Conservation (phyloP, 2,113 vertebrate species). For the Lasiurus cinereus region DNA sequence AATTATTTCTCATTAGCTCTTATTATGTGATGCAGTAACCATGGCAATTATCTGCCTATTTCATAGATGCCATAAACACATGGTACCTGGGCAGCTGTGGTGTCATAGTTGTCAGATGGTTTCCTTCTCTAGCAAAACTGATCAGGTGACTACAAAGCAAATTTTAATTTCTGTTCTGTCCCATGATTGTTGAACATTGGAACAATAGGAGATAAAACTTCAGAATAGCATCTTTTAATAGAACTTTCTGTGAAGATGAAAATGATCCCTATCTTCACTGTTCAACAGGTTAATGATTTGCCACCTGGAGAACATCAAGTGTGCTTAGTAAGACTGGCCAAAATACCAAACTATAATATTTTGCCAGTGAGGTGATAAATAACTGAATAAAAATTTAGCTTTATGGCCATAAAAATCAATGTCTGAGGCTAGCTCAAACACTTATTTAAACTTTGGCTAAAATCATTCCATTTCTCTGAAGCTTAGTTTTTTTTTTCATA, state of each 20-base stretch:
- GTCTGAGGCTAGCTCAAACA: background rate
- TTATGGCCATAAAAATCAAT: background rate
- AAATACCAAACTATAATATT: background rate
- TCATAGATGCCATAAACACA: slow-evolving; percentile 64
- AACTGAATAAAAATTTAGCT: background rate
- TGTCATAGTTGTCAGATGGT: slow-evolving; percentile 33
- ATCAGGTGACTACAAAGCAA: background rate
- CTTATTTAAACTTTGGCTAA: background rate
- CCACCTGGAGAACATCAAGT: background rate
- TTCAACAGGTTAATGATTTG: background rate
- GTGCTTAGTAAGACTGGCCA: background rate
- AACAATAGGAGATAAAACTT: background rate
- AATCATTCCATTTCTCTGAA: background rate
- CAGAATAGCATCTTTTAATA: background rate
- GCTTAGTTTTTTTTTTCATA: background rate
- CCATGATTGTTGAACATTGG: background rate
- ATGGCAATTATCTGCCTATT: slow-evolving; percentile 73
- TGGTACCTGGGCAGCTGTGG: slow-evolving; percentile 53
- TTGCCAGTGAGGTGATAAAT: background rate
- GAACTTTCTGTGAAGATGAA: background rate
- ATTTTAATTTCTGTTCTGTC: background rate
- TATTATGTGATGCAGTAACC: slow-evolving; percentile 78
- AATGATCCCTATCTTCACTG: background rate
- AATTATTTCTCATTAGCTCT: slow-evolving; percentile 78
- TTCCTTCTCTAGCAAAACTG: slow-evolving; percentile 42